A percentile compares a stretch with the other conserved stretches of the same genome.
Evolutionary conservation across 2,797 vertebrate genomes (phyloP).

Genomic region (Morelia viridis): DNA sequence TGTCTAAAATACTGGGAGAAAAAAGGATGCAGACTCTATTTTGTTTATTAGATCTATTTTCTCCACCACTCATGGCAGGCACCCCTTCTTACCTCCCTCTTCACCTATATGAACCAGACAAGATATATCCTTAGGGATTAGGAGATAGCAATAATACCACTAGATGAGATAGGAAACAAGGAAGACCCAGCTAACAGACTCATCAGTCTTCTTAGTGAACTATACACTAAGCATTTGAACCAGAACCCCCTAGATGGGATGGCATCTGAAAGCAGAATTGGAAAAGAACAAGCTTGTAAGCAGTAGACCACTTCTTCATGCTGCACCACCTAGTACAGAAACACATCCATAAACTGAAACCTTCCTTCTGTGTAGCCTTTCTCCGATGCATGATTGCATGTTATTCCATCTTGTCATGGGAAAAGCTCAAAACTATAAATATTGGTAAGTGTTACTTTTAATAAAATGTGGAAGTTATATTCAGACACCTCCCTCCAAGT

Average conservation of each 20-base stretch:
- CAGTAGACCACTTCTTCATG: not conserved
- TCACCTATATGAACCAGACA: too few relatives aligned
- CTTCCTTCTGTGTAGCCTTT: too few relatives aligned
- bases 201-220: not conserved
- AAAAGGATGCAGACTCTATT: not conserved
- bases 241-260: not conserved
- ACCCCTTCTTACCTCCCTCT: not conserved
- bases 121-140: not conserved
- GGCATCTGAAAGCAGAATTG: not conserved
- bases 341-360: too few relatives aligned
- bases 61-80: not conserved
- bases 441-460: too few relatives aligned
- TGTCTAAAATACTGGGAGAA: too few relatives aligned
- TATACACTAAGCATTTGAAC: not conserved
- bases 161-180: not conserved
- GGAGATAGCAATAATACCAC: not conserved
- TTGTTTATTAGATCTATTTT: not conserved
- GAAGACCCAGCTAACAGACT: not conserved
- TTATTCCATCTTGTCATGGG: too few relatives aligned
- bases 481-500: too few relatives aligned
- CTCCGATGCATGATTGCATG: too few relatives aligned
- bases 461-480: too few relatives aligned
- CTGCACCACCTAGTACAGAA: too few relatives aligned
- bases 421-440: too few relatives aligned
- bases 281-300: not conserved